phyloP scores from a whole-genome alignment of 2,113 vertebrate genomes.

The Eudyptes chrysolophus region DNA sequence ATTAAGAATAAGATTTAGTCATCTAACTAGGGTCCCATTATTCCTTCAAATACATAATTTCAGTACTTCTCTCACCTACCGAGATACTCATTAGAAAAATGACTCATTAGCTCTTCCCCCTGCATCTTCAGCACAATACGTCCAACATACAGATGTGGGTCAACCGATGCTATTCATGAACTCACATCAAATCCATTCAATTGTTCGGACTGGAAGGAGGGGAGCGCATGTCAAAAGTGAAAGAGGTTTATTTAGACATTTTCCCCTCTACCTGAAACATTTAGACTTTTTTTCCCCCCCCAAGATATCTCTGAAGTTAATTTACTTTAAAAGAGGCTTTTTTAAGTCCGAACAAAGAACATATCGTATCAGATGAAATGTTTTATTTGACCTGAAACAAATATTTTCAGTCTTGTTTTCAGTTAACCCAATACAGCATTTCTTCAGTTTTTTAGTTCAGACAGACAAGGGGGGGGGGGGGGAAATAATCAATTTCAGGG shows the following conservation, averaged over 20 bases:
- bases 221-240: background rate
- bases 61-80: constrained; percentile 8
- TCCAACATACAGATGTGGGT: background rate
- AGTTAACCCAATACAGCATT: background rate
- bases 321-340: background rate
- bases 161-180: background rate
- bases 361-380: background rate
- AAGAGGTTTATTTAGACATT: background rate
- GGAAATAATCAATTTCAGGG: background rate
- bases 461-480: background rate
- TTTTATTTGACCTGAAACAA: constrained; percentile 37
- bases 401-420: background rate
- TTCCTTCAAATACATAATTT: constrained; percentile 14
- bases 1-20: constrained; percentile 55
- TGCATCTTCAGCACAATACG: background rate
- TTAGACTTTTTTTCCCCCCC: background rate
- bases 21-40: constrained; percentile 34
- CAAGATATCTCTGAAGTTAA: background rate
- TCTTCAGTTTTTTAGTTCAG: background rate
- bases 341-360: background rate
- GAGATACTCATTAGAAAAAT: constrained; percentile 31
- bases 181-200: background rate
- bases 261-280: background rate
- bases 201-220: background rate
- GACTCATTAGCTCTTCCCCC: constrained; percentile 42